Base-by-base conservation (phyloP, 1,140 invertebrate species). In the Patella vulgata region DNA sequence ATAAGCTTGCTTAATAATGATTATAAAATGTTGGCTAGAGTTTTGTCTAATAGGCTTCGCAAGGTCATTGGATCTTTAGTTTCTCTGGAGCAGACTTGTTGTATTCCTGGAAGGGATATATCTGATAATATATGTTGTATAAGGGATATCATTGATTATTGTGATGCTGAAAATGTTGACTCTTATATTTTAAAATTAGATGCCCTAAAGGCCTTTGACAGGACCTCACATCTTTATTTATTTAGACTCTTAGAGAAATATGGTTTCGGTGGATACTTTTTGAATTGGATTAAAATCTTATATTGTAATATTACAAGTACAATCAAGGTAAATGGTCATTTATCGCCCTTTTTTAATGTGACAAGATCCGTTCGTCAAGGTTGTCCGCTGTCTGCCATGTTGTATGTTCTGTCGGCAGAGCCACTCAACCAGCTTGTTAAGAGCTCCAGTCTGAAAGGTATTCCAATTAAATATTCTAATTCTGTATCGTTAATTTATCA, bases 131-230 rank as follows among this genome's bases (percentile, higher is more conserved):
- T 53, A 6, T 21, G 27, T 14, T 31, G 17, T 12, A 36, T 53
- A 30, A 19, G 36, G 14, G 51, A 53, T 5, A 33, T 53, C 19
- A 53, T 53, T 8, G 21, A 33, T 8, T 53, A 33, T 23, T 1
- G 21, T 14, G 36, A 53, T 30, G 6, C 3, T 21, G 36, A 28
- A n/a, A 14, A 23, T 19, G 21, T 19, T 5, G 27, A 3, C 0
- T 27, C 3, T 33, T 53, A 53, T n/a, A 30, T 53, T 14, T 33
- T 53, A 2, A 33, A 28, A 33, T 33, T 53, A 53, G 51, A 53
- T 21, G 21, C 21, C 5, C 14, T 14, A 4, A 30, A 33, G 21
- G 51, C 30, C 12, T 53, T 53, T 33, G 51, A 53, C 30, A 21
- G 19, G 2, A 31, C 33, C 1, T 53, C 51, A 1, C 30, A 21